Evolutionary conservation across 2,797 vertebrate species (phyloP), one percentile per base, ranked within the genome.

Genomic region (Aulostomus chinensis): DNA sequence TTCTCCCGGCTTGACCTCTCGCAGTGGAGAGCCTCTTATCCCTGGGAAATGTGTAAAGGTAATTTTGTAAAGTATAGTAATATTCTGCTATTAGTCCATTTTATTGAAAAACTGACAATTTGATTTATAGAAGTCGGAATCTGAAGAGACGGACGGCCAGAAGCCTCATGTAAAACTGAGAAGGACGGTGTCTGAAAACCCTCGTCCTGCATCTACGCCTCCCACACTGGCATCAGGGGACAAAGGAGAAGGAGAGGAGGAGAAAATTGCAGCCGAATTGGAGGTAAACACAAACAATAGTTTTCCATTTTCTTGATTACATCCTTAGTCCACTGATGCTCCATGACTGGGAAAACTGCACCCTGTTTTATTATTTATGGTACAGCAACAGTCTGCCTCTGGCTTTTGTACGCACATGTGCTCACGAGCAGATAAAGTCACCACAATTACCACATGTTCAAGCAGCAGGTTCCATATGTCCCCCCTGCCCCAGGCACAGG

Each of bases 31-130:
- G 72, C 88, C 94, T 4, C 92, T 98, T 10, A 83, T 95, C 78
- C 93, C 94, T 54, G 94, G 93, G 78, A 98, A 97, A 89, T 93
- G 94, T 17, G 93, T 97, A 64, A 98, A 97, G 93, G 95, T 96
- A 56, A 63, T n/a, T n/a, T n/a, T n/a, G n/a, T n/a, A n/a, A n/a
- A n/a, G n/a, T n/a, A n/a, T n/a, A n/a, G n/a, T n/a, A n/a, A n/a
- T n/a, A n/a, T n/a, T n/a, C n/a, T n/a, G n/a, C n/a, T n/a, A n/a
- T n/a, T n/a, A n/a, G n/a, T n/a, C n/a, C n/a, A n/a, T 25, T 25
- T 2, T 25, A 25, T 25, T 29, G 9, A 29, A 29, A 10, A 11
- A 30, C 13, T 13, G 2, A 12, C 8, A 17, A 43, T 42, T 30
- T 73, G 58, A 5, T 65, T 42, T 5, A 2, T 37, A 97, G 96